Evolutionary conservation across 2,113 vertebrate genomes (phyloP).

Genomic region (Herpailurus yagouaroundi): DNA sequence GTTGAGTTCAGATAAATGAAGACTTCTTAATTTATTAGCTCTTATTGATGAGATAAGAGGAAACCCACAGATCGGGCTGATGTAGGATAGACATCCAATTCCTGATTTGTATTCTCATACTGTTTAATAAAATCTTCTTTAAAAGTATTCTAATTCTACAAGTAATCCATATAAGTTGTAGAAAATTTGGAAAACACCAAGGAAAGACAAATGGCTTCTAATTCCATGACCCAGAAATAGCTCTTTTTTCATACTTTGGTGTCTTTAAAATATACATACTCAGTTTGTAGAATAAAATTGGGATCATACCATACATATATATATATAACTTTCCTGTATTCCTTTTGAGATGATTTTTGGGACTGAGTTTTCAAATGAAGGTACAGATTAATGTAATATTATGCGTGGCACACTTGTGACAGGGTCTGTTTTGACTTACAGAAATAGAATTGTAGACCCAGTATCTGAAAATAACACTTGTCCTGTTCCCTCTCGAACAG

Average conservation of each 20-base stretch:
- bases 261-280: background rate
- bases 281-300: background rate
- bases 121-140: slow-evolving; percentile 21
- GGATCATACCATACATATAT: background rate
- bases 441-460: slow-evolving; percentile 41
- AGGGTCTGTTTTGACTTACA: slow-evolving; percentile 60
- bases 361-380: background rate
- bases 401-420: slow-evolving; percentile 20
- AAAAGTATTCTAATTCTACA: background rate
- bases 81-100: background rate
- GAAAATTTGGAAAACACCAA: slow-evolving; percentile 31
- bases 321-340: background rate
- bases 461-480: slow-evolving; percentile 57
- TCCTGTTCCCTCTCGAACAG: slow-evolving; percentile 24
- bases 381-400: slow-evolving; percentile 33
- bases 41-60: background rate
- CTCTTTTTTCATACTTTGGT: background rate
- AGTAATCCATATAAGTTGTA: background rate
- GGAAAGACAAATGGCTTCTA: slow-evolving; percentile 34
- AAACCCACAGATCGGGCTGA: background rate
- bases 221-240: slow-evolving; percentile 5
- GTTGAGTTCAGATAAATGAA: background rate
- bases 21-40: background rate
- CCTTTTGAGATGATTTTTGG: slow-evolving; percentile 46
- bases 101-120: background rate